Evolutionary conservation across 37 sponge, comb jelly and placozoan genomes (phyloP), one percentile per base, ranked within the genome.

Genomic region (Amphimedon queenslandica): DNA sequence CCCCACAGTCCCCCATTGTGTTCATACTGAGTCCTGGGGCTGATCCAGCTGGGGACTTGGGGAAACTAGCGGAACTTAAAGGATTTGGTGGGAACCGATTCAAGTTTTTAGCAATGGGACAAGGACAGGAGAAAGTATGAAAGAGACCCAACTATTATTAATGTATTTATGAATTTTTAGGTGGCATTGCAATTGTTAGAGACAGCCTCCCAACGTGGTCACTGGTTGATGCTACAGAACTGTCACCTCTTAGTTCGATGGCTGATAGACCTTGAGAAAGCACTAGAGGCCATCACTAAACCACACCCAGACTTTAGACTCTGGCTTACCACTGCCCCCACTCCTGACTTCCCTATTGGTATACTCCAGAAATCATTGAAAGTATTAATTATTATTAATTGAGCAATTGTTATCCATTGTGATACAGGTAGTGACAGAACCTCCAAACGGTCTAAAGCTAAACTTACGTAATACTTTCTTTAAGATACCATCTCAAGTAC

Each of bases 101-200:
- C 58, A 99, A 99, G 74, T 96, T 99, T 67, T 89, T 99, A 6
- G 96, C 99, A 67, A 99, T 99, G 99, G 99, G 99, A 67, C 99
- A 99, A 73, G 99, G 99, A 23, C 99, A 99, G 40, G 96, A 99
- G 72, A 98, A 94, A 75, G 92, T 88, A 58, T 30, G 39, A 11
- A 35, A 1, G 40, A 2, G 30, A 28, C n/a, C 24, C n/a, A n/a
- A n/a, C n/a, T n/a, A n/a, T n/a, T n/a, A n/a, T n/a, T n/a, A n/a
- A n/a, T n/a, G n/a, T n/a, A n/a, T 8, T 42, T 47, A n/a, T n/a
- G 42, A 24, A 25, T 11, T 71, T 20, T 0, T 31, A 87, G 80
- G 81, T 91, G 29, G 99, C 99, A 6, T 82, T 98, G 27, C 93
- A 92, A 74, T 74, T 92, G 64, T 70, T 98, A 72, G 99, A 98